Evolutionary conservation across 2,113 vertebrate species (phyloP).

Genomic region (Crotalus tigris): DNA sequence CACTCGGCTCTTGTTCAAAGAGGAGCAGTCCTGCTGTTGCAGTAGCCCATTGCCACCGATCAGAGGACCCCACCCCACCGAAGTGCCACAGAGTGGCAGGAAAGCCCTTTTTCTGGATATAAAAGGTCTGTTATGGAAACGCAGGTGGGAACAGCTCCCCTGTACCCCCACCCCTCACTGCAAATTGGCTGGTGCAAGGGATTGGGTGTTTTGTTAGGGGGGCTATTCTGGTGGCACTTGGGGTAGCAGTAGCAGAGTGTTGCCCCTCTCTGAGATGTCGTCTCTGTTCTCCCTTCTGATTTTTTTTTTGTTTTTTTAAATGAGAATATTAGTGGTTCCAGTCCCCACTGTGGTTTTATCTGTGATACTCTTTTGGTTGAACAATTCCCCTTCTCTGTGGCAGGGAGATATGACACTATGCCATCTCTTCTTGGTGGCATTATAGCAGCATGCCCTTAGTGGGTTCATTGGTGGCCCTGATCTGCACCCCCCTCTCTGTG

Average conservation of each 20-base stretch:
- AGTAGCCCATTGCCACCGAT: background rate
- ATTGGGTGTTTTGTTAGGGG: background rate
- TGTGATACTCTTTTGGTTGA: conserved; percentile 15
- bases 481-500: background rate
- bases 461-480: conserved; percentile 14
- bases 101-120: conserved; percentile 37
- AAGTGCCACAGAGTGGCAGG: conserved; percentile 21
- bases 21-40: conserved; percentile 21
- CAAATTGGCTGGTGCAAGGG: conserved; percentile 28
- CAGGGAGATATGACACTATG: background rate
- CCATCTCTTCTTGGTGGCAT: background rate
- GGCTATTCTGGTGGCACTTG: conserved; percentile 35
- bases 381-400: conserved; percentile 2
- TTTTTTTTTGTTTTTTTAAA: background rate
- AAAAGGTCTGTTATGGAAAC: conserved; percentile 29
- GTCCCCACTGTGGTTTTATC: background rate
- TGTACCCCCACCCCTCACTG: conserved; percentile 15
- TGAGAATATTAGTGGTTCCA: background rate
- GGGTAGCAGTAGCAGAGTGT: conserved; percentile 21
- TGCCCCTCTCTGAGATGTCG: background rate
- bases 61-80: conserved; percentile 1
- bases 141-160: conserved; percentile 10
- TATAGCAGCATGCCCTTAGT: conserved; percentile 9
- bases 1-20: background rate
- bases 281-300: background rate